Percentiles rank a stretch among this genome's conserved stretches.
phyloP scores from a whole-genome alignment of 2,888 invertebrate genomes.

The Pyrrhosoma nymphula region DNA sequence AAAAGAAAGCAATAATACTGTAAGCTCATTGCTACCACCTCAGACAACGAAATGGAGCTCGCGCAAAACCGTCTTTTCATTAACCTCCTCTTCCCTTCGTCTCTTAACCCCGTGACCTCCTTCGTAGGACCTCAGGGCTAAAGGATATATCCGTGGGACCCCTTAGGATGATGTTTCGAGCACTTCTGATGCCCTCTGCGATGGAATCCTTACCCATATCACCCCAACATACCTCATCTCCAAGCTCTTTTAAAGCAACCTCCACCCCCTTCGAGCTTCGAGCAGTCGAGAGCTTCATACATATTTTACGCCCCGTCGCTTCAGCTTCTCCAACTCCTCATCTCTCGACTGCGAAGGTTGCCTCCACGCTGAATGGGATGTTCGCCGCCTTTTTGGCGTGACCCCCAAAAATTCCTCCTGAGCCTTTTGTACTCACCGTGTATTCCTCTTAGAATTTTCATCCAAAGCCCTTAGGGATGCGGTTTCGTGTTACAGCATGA shows the following conservation, averaged over 20 bases:
- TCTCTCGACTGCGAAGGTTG: neutral
- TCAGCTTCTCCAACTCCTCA: neutral
- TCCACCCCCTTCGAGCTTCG: neutral
- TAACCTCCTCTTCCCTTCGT: neutral
- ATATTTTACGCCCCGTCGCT: neutral
- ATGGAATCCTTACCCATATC: neutral
- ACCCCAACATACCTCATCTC: neutral
- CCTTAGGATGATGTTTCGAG: neutral
- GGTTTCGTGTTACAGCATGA: neutral
- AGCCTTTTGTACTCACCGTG: neutral
- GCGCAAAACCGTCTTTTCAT: neutral
- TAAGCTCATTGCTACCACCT: neutral
- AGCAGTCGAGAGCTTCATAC: neutral
- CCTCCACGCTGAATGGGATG: neutral
- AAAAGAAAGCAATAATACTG: neutral
- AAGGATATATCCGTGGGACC: neutral
- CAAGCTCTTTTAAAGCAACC: neutral
- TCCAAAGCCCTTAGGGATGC: neutral
- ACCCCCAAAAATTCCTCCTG: neutral
- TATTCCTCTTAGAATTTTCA: neutral
- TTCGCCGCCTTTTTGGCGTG: neutral
- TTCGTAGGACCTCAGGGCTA: neutral
- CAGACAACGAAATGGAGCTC: neutral
- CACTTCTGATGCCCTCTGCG: neutral
- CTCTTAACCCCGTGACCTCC: neutral